phyloP scores from a whole-genome alignment of 2,888 invertebrate species.

The Fragum whitleyi region DNA sequence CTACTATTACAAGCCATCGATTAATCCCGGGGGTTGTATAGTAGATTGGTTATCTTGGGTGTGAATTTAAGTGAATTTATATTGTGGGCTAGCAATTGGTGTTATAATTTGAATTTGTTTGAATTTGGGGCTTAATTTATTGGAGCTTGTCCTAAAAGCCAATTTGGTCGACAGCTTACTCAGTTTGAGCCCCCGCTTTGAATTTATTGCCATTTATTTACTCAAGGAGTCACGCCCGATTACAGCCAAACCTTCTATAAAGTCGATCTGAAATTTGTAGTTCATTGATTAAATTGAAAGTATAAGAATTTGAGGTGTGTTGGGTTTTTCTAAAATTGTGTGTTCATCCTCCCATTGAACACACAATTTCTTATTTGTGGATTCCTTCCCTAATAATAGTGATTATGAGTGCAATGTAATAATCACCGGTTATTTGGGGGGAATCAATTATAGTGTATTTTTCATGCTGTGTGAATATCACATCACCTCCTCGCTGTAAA shows the following conservation, averaged over 20 bases:
- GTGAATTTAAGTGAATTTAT: background rate
- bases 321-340: constrained; percentile 1
- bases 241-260: background rate
- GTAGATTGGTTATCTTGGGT: background rate
- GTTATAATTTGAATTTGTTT: background rate
- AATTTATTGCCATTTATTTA: constrained; percentile 1
- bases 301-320: background rate
- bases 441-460: too few species aligned
- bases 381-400: constrained; percentile 11
- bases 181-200: background rate
- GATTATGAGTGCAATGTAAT: background rate
- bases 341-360: background rate
- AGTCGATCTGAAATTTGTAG: background rate
- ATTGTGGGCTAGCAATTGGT: background rate
- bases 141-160: constrained; percentile 8
- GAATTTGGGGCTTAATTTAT: constrained; percentile 8
- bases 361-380: background rate
- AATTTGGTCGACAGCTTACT: constrained; percentile 12
- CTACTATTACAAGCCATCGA: background rate
- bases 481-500: too few species aligned
- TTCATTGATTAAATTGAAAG: background rate
- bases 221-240: constrained; percentile 7
- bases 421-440: too few species aligned
- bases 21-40: background rate
- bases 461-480: too few species aligned